Base-by-base conservation (phyloP, 1,140 invertebrate genomes). In the Dendrolimus punctatus region DNA sequence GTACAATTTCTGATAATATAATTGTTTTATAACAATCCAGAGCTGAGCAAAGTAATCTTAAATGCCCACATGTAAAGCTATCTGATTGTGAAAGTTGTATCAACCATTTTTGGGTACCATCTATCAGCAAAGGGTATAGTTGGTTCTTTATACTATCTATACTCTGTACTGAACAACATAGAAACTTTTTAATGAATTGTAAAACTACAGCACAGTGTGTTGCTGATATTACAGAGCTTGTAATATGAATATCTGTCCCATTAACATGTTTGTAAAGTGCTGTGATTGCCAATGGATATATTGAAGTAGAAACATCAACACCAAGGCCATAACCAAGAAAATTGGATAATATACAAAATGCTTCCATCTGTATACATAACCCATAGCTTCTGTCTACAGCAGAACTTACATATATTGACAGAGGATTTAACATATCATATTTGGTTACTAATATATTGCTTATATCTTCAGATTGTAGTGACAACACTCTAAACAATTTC, bases 301-400 rank as follows among this genome's bases (percentile, higher is more conserved):
- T 50, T 41, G 72, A 63, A 53, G 66, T 57, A 40, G 84, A 64
- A 62, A 77, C 64, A 23, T 89, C 80, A 23, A 73, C 49, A 4
- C 72, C 79, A 52, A 88, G 55, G 23, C 75, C 69, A 66, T 85
- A 89, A 56, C 80, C 66, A 4, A 89, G 45, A 23, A 89, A 65
- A 49, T 87, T 79, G 39, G 83, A 80, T 66, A 87, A 80, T 52
- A 89, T 79, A 68, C 84, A 78, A 44, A 86, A 81, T 9, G 88
- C 77, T 83, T 92, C 91, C 8, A 89, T 90, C 74, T 92, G 91
- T 57, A 92, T 77, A 51, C 87, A 84, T 40, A 90, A 60, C 8
- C 88, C 85, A 67, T 83, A 86, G 8, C 76, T 81, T 44, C 88
- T 84, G 60, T 82, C 71, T 6, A 87, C 75, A 51, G 76, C 68